Base-by-base conservation (phyloP, 1,140 invertebrate genomes). In the Drosophila ironensis region DNA sequence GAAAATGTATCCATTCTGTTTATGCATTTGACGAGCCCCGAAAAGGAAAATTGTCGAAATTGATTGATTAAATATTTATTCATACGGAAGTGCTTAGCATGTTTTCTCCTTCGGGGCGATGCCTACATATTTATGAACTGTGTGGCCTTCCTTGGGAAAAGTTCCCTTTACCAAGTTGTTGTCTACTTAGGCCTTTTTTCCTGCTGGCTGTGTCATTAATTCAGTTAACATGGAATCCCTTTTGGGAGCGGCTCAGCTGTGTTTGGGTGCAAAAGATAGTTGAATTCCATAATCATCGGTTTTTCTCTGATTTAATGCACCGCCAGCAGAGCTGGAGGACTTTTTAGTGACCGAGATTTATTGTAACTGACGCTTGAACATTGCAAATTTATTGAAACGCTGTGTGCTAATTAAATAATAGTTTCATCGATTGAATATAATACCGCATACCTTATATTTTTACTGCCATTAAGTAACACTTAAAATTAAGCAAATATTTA, bases 31-130 rank as follows among this genome's bases (percentile, higher is more conserved):
- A 84, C 57, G 68, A 78, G 73, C 78, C 48, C 28, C 16, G 50
- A 67, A 67, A 46, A 41, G 33, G 48, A 67, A 53, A 81, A 81
- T 82, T 68, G 77, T 61, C 57, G 53, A 84, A 82, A 78, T 84
- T 82, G 78, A 82, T 82, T 84, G 78, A 82, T 82, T 84, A 84
- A 82, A 82, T 82, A 82, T 84, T 82, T 82, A 82, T 84, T 82
- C 73, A 71, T 59, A 66, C 78, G 78, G 69, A 82, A 84, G 80
- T 78, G 63, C 73, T 78, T 73, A 78, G 44, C 50, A 37, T 56
- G 35, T 74, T 59, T 56, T 66, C 25, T 38, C 42, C 17, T 40
- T 41, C 7, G 5, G 30, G 14, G 16, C 33, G 20, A 20, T 28
- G 27, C 24, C 20, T 40, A 72, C 47, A 71, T 59, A 75, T 60